phyloP scores from a whole-genome alignment of 2,797 vertebrate species.

The Takifugu ocellatus region DNA sequence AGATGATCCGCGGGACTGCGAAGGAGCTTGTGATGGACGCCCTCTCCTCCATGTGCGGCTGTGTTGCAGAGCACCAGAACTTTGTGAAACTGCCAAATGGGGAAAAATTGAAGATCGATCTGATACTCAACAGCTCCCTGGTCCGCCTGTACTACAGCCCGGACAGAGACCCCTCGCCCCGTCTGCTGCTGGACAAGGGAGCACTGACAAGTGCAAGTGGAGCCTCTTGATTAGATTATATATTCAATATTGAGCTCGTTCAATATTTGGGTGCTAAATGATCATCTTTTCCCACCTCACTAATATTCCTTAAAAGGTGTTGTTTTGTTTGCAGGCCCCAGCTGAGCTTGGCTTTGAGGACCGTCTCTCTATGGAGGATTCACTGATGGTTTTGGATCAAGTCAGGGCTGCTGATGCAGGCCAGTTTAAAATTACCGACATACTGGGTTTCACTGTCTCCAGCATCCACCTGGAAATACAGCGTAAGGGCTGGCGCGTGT shows the following conservation, averaged over 20 bases:
- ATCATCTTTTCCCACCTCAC: too few relatives aligned
- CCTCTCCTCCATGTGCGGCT: slow-evolving; percentile 21
- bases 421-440: slow-evolving; percentile 67
- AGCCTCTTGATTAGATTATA: not conserved
- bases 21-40: slow-evolving; percentile 17
- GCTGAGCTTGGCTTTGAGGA: slow-evolving; percentile 52
- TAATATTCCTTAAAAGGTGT: not conserved
- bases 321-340: slow-evolving; percentile 29
- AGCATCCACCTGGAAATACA: slow-evolving; percentile 56
- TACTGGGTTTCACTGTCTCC: slow-evolving; percentile 63
- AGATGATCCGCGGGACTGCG: slow-evolving; percentile 22
- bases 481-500: slow-evolving; percentile 54
- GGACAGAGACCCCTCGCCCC: slow-evolving; percentile 7
- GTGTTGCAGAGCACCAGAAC: slow-evolving; percentile 61
- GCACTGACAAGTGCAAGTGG: slow-evolving; percentile 60
- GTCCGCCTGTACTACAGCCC: slow-evolving; percentile 64
- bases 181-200: slow-evolving; percentile 70
- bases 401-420: slow-evolving; percentile 66
- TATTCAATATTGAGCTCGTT: not conserved
- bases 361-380: slow-evolving; percentile 68
- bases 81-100: slow-evolving; percentile 52
- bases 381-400: slow-evolving; percentile 60
- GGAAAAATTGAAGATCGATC: slow-evolving; percentile 71
- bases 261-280: too few relatives aligned
- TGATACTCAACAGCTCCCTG: slow-evolving; percentile 71